Evolutionary conservation across 1,140 invertebrate species (phyloP).

Genomic region (Rhyzopertha dominica): DNA sequence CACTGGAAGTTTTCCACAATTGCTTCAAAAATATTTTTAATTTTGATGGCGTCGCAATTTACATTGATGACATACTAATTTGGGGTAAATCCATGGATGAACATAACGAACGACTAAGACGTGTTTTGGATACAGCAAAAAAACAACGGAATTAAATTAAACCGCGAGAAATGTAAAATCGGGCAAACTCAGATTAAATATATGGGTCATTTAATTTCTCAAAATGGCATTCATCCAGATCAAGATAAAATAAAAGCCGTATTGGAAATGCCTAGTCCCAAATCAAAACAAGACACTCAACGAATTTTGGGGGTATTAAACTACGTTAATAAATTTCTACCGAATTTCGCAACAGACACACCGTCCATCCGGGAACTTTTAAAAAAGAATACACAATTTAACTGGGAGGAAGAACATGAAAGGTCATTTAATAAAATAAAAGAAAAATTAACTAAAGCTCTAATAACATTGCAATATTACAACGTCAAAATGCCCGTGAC

Average conservation of each 20-base stretch:
- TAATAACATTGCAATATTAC: constrained; percentile 36
- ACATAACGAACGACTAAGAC: constrained; percentile 28
- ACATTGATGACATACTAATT: constrained; percentile 44
- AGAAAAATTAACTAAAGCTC: constrained; percentile 24
- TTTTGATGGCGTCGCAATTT: constrained; percentile 35
- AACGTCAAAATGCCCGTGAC: constrained; percentile 29
- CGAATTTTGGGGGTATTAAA: constrained; percentile 35
- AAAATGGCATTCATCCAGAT: constrained; percentile 27
- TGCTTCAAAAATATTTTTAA: constrained; percentile 38
- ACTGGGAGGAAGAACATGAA: too few species aligned
- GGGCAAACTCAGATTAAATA: constrained; percentile 36
- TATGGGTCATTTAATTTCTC: constrained; percentile 31
- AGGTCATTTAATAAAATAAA: constrained; percentile 40
- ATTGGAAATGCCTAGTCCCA: constrained; percentile 25
- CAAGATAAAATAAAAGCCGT: constrained; percentile 29
- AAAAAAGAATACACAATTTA: constrained; percentile 26
- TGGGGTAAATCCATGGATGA: constrained; percentile 25
- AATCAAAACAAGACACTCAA: constrained; percentile 33
- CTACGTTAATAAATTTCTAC: constrained; percentile 31
- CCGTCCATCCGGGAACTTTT: constrained; percentile 23
- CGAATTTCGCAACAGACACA: constrained; percentile 29
- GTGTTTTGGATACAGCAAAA: constrained; percentile 23
- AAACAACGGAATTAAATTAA: constrained; percentile 24
- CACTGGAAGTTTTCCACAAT: constrained; percentile 45
- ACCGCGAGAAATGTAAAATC: constrained; percentile 37